These are phyloP conservation scores for Crotophaga sulcirostris DNA, from an alignment of 2,113 vertebrate species.

Conservation along the genomic window DNA sequence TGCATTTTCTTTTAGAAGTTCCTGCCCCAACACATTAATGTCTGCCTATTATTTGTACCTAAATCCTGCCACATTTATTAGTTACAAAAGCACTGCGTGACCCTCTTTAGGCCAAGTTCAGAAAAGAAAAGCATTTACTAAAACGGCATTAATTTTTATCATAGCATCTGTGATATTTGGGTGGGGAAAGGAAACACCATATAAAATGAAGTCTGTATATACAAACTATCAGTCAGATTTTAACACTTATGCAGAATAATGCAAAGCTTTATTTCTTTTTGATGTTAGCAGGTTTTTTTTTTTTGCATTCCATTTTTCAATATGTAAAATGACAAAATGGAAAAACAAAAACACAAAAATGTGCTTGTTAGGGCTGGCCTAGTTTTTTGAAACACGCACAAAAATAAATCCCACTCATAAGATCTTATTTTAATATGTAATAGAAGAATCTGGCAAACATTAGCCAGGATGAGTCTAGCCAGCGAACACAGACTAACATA, in stretches of 20 bases:
- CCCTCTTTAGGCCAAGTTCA: not conserved
- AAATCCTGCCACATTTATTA: not conserved
- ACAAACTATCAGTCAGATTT: conserved; percentile 61
- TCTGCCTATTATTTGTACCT: not conserved
- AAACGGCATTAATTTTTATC: conserved; percentile 36
- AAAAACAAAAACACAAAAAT: conserved; percentile 57
- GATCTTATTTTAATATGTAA: conserved; percentile 55
- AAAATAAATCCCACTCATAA: conserved; percentile 50
- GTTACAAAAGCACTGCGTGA: not conserved
- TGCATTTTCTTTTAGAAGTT: not conserved
- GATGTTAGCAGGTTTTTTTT: conserved; percentile 9
- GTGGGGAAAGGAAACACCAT: conserved; percentile 38
- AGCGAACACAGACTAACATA: conserved; percentile 11
- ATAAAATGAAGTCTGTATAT: conserved; percentile 46
- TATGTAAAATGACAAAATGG: conserved; percentile 67
- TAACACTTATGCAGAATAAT: conserved; percentile 51
- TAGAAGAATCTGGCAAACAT: conserved; percentile 56
- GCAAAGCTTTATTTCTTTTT: conserved; percentile 57
- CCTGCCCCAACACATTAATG: not conserved
- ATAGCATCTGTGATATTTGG: conserved; percentile 27
- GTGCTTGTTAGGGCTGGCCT: conserved; percentile 50
- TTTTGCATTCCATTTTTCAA: conserved; percentile 45
- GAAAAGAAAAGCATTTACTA: not conserved
- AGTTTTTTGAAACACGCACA: conserved; percentile 56
- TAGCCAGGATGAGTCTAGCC: conserved; percentile 59